Conservation (phyloP, 2,888 invertebrate genomes). For the Ditylenchus weischeri region DNA sequence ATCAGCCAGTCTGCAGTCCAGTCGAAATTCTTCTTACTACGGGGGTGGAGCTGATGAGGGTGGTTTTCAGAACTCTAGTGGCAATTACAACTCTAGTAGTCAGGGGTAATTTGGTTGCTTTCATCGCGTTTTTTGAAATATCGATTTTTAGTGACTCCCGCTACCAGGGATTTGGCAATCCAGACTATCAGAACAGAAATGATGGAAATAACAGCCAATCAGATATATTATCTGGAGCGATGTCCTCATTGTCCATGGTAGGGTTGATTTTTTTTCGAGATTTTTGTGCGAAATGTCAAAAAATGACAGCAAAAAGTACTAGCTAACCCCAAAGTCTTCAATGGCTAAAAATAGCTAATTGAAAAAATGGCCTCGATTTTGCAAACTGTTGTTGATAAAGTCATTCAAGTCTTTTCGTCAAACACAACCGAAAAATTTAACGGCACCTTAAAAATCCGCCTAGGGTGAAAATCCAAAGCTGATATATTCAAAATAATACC, state of each 20-base stretch:
- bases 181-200: conserved; percentile 34
- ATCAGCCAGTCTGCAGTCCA: conserved; percentile 8
- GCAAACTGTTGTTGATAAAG: too few species aligned
- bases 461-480: too few species aligned
- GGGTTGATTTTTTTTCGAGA: not conserved
- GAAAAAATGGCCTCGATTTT: too few species aligned
- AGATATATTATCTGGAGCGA: conserved; percentile 52
- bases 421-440: too few species aligned
- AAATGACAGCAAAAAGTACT: too few species aligned
- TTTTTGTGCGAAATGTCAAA: too few species aligned
- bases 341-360: too few species aligned
- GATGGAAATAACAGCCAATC: conserved; percentile 27
- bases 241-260: conserved; percentile 52
- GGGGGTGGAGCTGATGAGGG: conserved; percentile 36
- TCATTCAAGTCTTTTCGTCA: too few species aligned
- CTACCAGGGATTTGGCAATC: conserved; percentile 57
- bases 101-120: conserved; percentile 18
- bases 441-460: too few species aligned
- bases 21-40: conserved; percentile 30
- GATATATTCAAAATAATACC: too few species aligned
- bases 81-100: conserved; percentile 14
- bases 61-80: conserved; percentile 30
- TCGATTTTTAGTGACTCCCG: conserved; percentile 33
- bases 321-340: too few species aligned
- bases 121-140: not conserved